These are phyloP conservation scores for Poecilia wingei DNA, from an alignment of 2,797 vertebrate genomes.

Conservation along the genomic window DNA sequence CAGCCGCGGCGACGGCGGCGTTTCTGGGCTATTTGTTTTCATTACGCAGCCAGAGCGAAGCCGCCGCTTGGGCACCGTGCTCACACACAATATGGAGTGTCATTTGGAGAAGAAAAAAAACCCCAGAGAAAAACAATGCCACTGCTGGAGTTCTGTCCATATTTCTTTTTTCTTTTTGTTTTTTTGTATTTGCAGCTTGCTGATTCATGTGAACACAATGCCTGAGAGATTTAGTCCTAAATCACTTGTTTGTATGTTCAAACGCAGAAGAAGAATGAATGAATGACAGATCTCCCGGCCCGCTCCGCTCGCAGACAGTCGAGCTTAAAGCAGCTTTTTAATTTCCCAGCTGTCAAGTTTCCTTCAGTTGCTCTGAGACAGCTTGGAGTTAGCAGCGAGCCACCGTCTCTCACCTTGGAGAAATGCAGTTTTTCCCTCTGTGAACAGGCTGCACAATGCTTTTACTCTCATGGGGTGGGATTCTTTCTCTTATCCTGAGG, in stretches of 20 bases:
- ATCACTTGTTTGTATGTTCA: not conserved
- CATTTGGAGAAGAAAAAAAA: not conserved
- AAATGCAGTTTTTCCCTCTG: slow-evolving; percentile 1
- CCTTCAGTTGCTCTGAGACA: not conserved
- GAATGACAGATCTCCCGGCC: not conserved
- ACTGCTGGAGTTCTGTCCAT: not conserved
- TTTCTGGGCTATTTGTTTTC: slow-evolving; percentile 70
- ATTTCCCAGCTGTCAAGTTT: slow-evolving; percentile 20
- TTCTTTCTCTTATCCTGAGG: not conserved
- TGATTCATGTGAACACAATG: not conserved
- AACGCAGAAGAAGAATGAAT: slow-evolving; percentile 1
- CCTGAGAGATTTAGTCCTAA: not conserved
- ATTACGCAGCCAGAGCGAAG: slow-evolving; percentile 57
- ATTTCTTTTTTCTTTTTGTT: not conserved
- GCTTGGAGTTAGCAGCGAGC: not conserved
- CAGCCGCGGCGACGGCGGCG: slow-evolving; percentile 5
- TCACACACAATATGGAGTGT: slow-evolving; percentile 19
- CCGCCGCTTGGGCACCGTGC: not conserved
- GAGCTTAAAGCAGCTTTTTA: slow-evolving; percentile 25
- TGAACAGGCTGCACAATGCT: not conserved
- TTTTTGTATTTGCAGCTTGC: not conserved
- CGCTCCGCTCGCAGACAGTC: slow-evolving; percentile 13
- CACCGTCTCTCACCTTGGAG: slow-evolving; percentile 1
- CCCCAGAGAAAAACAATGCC: not conserved
- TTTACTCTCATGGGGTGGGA: not conserved